Evolutionary conservation across 2,797 vertebrate genomes (phyloP), one percentile per base, ranked within the genome.

Genomic region (Rallus crepitans): DNA sequence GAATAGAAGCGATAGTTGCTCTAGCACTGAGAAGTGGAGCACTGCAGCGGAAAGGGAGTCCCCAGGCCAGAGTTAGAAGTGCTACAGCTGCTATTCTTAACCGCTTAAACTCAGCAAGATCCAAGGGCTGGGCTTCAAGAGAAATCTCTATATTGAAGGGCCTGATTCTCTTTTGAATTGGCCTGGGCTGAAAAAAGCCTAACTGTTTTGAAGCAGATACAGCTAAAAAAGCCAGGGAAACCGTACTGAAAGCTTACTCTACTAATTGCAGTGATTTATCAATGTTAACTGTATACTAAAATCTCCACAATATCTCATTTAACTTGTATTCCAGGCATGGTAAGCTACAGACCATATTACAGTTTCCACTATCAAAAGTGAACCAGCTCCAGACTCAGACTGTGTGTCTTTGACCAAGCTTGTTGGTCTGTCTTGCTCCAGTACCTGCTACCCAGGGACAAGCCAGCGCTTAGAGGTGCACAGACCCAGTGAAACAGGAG

Each of bases 11-110:
- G 0, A n/a, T 77, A 68, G 27, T 91, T 56, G 47, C 19, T 83
- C 47, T 65, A 84, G 48, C 40, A 50, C 24, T 48, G 53, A 63
- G 73, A 95, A 94, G 30, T 52, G 73, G 68, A 94, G 71, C 48
- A 28, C 64, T 87, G 63, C 8, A 0, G 31, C 50, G 64, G 70
- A 69, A 79, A 84, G 78, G 89, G 75, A 89, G 56, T 94, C 91
- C 89, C 75, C 78, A 83, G 48, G 45, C 75, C 84, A 75, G 83
- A 90, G 71, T 53, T 28, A 89, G 71, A 85, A 96, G 89, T 61
- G 61, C 64, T 87, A 24, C 1, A 0, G 60, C 56, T 96, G 81
- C 83, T 89, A 42, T 93, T 90, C 39, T 93, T 91, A 85, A 71
- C 48, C 12, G 7, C 73, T 89, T 80, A 50, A 87, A 76, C 35